phyloP scores from a whole-genome alignment of 2,888 invertebrate species.

The Eumacrocentrus americanus region DNA sequence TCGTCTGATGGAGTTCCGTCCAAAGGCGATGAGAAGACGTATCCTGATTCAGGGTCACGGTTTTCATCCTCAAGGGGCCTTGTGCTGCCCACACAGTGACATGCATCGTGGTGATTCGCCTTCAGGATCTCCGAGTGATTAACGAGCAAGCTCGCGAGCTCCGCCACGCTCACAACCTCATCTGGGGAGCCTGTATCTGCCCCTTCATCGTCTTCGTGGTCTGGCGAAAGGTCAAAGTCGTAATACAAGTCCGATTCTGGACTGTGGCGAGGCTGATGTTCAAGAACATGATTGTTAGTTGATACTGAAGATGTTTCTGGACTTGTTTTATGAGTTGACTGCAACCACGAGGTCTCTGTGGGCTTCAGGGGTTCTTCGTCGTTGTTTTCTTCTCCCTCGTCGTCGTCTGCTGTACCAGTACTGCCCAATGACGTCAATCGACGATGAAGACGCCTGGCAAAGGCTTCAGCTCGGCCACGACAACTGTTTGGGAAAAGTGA shows the following conservation, averaged over 20 bases:
- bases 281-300: conserved; percentile 52
- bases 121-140: conserved; percentile 46
- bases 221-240: conserved; percentile 48
- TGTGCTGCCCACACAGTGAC: conserved; percentile 63
- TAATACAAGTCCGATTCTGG: conserved; percentile 55
- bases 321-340: conserved; percentile 36
- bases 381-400: conserved; percentile 21
- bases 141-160: conserved; percentile 61
- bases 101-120: conserved; percentile 45
- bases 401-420: conserved; percentile 50
- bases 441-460: conserved; percentile 78
- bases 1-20: conserved; percentile 58
- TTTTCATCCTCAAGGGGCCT: conserved; percentile 57
- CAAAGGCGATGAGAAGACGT: conserved; percentile 62
- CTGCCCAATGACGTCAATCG: conserved; percentile 75
- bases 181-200: conserved; percentile 70
- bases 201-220: conserved; percentile 50
- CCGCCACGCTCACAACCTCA: conserved; percentile 64
- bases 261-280: conserved; percentile 63
- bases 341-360: conserved; percentile 51
- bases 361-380: conserved; percentile 32
- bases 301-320: conserved; percentile 41
- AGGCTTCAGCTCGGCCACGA: conserved; percentile 79
- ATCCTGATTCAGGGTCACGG: conserved; percentile 61
- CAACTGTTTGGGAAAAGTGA: conserved; percentile 70